Conservation (phyloP, 2,113 vertebrate species). For the Poecilia latipinna region DNA sequence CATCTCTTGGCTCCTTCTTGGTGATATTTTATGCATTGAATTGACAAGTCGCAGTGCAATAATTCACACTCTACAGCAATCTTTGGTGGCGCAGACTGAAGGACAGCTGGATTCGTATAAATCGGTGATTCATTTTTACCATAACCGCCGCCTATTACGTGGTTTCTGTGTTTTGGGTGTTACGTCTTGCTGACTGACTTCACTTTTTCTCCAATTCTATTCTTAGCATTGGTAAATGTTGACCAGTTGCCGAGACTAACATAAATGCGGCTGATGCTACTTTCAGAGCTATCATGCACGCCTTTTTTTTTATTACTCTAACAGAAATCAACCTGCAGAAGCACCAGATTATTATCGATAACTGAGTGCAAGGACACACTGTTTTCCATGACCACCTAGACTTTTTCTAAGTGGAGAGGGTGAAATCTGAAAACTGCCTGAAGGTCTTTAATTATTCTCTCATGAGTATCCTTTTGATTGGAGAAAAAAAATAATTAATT, state of each 20-base stretch:
- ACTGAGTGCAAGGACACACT: conserved; percentile 31
- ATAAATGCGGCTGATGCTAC: neutral
- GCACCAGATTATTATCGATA: conserved; percentile 25
- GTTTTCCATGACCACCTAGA: conserved; percentile 13
- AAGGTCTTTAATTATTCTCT: neutral
- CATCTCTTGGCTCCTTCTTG: neutral
- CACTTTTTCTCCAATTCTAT: conserved; percentile 6
- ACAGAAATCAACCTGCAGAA: conserved; percentile 11
- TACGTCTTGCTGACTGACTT: conserved; percentile 20
- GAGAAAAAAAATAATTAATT: neutral
- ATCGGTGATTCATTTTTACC: conserved; percentile 38
- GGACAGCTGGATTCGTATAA: conserved; percentile 49
- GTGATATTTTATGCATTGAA: conserved; percentile 16
- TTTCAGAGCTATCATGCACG: neutral
- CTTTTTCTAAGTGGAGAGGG: neutral
- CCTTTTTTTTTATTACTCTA: neutral
- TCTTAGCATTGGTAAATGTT: neutral
- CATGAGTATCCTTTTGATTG: neutral
- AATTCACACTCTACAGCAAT: conserved; percentile 25
- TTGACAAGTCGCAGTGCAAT: conserved; percentile 3
- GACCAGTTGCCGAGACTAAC: neutral
- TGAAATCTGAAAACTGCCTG: conserved; percentile 4
- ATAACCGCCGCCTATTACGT: conserved; percentile 14
- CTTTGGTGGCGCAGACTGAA: conserved; percentile 28
- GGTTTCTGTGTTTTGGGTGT: neutral